Base-by-base conservation (phyloP, 1,140 invertebrate genomes). In the Lamellibrachia luymesi region DNA sequence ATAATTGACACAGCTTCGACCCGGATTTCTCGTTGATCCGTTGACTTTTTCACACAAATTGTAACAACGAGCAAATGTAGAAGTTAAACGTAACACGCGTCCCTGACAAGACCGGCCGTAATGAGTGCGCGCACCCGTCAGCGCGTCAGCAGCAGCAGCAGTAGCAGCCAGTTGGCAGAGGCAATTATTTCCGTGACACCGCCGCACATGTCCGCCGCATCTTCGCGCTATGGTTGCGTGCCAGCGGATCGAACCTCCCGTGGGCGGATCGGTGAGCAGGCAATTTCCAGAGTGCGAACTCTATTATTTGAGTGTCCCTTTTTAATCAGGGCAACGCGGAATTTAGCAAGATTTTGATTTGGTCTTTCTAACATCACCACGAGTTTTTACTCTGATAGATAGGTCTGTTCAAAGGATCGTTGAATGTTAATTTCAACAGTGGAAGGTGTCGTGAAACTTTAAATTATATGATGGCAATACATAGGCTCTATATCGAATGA, bases 111-210 rank as follows among this genome's bases (percentile, higher is more conserved):
- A 80, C 2, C 64, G 0, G 64, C 8, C 0, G 64, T 80, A 80
- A 80, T 80, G 64, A 80, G 64, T 22, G 64, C 7, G 5, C 8
- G 13, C 64, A 4, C 64, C 64, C 64, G 64, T 80, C 64, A 80
- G 64, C 64, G 8, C 13, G 64, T 80, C 13, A 80, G 64, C 64
- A 17, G 13, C 64, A 80, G 38, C 38, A 38, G 38, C 38, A 38
- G n/a, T n/a, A n/a, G 64, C 64, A 10, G 64, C 64, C 25, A 80
- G 64, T 80, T 80, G 7, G 64, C 64, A 80, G 64, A 80, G 64
- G 64, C 64, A 80, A 80, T 80, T 80, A 80, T 80, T 80, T 80
- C 64, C 64, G 64, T 80, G 64, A 80, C 64, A 80, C 64, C 64
- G 64, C 64, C 64, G 64, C 64, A 80, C 64, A 80, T 80, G 64